Evolutionary conservation across 2,113 vertebrate genomes (phyloP).

Genomic region (Nothocercus julius): DNA sequence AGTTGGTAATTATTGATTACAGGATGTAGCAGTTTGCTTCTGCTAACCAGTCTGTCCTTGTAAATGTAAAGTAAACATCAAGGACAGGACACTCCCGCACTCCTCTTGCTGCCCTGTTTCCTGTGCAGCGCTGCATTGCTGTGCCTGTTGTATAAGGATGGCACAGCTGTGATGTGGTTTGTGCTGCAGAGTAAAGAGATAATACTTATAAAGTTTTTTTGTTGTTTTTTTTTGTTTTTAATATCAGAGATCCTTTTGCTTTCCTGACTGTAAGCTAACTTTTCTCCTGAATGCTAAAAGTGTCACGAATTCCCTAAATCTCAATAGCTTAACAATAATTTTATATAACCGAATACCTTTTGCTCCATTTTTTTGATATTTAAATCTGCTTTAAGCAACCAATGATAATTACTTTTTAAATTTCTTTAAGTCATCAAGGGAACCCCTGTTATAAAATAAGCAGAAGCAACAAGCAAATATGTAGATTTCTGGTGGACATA

Average conservation of each 20-base stretch:
- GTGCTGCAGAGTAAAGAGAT: background rate
- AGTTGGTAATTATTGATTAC: conserved; percentile 50
- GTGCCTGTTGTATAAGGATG: background rate
- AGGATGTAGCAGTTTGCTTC: conserved; percentile 37
- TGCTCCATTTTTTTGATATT: background rate
- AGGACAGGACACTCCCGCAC: background rate
- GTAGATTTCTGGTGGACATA: background rate
- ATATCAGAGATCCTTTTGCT: background rate
- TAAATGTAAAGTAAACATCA: conserved; percentile 31
- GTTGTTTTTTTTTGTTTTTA: background rate
- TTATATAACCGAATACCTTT: background rate
- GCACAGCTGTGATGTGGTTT: fast-evolving
- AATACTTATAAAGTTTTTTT: background rate
- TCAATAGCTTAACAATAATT: background rate
- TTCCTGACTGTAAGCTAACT: background rate
- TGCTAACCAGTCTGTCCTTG: conserved; percentile 30
- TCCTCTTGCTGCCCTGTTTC: background rate
- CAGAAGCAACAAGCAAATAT: background rate
- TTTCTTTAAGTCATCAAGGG: background rate
- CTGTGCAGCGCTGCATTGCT: background rate
- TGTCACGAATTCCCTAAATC: background rate
- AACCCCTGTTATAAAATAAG: background rate
- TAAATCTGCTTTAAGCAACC: background rate
- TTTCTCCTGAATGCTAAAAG: background rate
- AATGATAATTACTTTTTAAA: background rate